Evolutionary conservation across 2,888 invertebrate genomes (phyloP), one percentile per base, ranked within the genome.

Genomic region (Pristionchus japonicus): DNA sequence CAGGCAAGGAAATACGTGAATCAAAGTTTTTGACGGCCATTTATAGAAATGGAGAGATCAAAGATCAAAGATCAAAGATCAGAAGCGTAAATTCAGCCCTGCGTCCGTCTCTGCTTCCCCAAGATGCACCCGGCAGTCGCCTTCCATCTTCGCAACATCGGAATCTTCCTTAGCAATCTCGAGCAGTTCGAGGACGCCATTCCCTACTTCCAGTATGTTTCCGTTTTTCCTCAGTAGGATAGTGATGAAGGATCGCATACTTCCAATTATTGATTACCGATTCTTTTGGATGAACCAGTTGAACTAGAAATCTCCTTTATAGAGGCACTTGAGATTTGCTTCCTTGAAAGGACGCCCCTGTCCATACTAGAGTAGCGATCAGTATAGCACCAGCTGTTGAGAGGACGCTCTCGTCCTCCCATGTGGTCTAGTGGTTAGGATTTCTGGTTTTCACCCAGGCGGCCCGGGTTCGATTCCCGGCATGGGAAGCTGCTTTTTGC

Each of bases 121-220:
- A 86, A 89, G 11, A 91, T 92, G 88, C 93, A 93, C 89, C 93
- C 93, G 20, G 93, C 92, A 1, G 77, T 93, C n/a, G 92, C 92
- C 20, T 94, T 93, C 88, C 93, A 94, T 86, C 88, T 93, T 20
- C 88, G 90, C 17, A 91, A 92, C 80, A 91, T 91, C 64, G 93
- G 90, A 40, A 88, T 91, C 11, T 92, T 92, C 86, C 87, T 87
- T 23, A 88, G 67, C 9, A 86, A 88, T n/a, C 64, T 88, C 20
- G 77, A 82, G 20, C 67, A 80, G 4, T 64, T 77, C 23, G 88
- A 88, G 64, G 84, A 88, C 20, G 34, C 80, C 23, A 74, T 88
- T 11, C 49, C 43, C 17, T 84, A 70, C 34, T 67, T 85, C 83
- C 27, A 88, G 88, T 88, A 9, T 67, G 88, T 87, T 37, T 27